Base-by-base conservation (phyloP, 2,888 invertebrate genomes). In the Cheilosia impressa region DNA sequence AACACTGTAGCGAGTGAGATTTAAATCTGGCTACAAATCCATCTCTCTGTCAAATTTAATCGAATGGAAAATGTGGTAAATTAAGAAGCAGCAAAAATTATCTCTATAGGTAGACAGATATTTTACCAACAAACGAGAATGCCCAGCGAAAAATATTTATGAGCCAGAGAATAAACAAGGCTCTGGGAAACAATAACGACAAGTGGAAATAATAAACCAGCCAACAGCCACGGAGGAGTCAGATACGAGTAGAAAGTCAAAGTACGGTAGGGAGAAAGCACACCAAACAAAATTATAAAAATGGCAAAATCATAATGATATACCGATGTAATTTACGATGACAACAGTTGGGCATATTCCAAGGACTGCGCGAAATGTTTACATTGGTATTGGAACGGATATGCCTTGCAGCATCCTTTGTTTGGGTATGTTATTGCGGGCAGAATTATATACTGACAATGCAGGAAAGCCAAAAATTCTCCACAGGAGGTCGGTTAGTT, bases 291-390 rank as follows among this genome's bases (percentile, higher is more conserved):
- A 75, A 80, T 80, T 50, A 60, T 76, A 75, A 79, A 84, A 84
- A 84, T 80, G 53, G 80, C 84, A 43, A 84, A 80, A 84, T 71
- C 80, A 80, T 84, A 84, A 84, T 84, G 80, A 84, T 84, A 76
- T 80, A 84, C 80, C 43, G 84, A 47, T 65, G 75, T 84, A 65
- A 84, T 84, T 84, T 84, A 84, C 75, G 79, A 76, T 76, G 84
- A 84, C 80, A 84, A 84, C 84, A 84, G 84, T 84, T 84, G 84
- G 83, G 84, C 79, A 71, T 71, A 71, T 65, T 84, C 79, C 80
- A 79, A 79, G 68, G 62, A 31, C 50, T 76, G 66, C 41, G 27
- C 50, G 41, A 52, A 52, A 43, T 53, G 50, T 57, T 66, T 24
- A 47, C 47, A 57, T 57, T 52, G 66, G 57, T 19, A 6, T 27